Evolutionary conservation across 2,113 vertebrate species (phyloP).

Genomic region (Tor tambroides): DNA sequence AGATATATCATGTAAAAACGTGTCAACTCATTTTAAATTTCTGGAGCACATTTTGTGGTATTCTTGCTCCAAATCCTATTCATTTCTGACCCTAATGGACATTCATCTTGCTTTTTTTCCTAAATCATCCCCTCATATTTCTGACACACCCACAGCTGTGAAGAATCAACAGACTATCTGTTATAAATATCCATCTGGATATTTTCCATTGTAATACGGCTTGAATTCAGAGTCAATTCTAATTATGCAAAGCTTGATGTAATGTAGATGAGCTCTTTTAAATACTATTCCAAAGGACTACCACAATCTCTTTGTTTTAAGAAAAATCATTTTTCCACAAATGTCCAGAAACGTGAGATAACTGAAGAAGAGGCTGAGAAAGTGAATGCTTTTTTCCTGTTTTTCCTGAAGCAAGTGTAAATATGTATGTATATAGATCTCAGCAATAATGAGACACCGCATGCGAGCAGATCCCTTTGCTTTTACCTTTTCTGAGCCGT

Average conservation of each 20-base stretch:
- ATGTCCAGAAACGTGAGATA: conserved; percentile 38
- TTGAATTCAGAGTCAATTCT: conserved; percentile 25
- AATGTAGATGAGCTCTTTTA: conserved; percentile 45
- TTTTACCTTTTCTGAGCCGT: conserved; percentile 73
- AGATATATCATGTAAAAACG: neutral
- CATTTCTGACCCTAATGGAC: conserved; percentile 14
- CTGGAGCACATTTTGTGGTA: neutral
- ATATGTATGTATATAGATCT: conserved; percentile 81
- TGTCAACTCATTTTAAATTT: neutral
- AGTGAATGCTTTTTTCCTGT: conserved; percentile 71
- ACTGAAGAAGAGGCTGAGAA: conserved; percentile 26
- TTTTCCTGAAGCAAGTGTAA: conserved; percentile 71
- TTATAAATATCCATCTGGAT: conserved; percentile 23
- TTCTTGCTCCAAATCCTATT: neutral
- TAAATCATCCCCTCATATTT: conserved; percentile 21
- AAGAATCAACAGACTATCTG: conserved; percentile 5
- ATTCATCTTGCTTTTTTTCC: neutral
- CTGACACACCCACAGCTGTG: conserved; percentile 11
- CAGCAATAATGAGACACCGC: conserved; percentile 85
- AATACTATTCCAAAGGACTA: conserved; percentile 52
- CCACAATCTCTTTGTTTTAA: conserved; percentile 52
- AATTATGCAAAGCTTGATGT: conserved; percentile 57
- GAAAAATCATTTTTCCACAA: conserved; percentile 37
- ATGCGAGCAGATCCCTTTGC: conserved; percentile 78
- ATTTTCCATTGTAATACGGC: conserved; percentile 28